Evolutionary conservation across 2,888 invertebrate species (phyloP).

Genomic region (Acronicta aceris): DNA sequence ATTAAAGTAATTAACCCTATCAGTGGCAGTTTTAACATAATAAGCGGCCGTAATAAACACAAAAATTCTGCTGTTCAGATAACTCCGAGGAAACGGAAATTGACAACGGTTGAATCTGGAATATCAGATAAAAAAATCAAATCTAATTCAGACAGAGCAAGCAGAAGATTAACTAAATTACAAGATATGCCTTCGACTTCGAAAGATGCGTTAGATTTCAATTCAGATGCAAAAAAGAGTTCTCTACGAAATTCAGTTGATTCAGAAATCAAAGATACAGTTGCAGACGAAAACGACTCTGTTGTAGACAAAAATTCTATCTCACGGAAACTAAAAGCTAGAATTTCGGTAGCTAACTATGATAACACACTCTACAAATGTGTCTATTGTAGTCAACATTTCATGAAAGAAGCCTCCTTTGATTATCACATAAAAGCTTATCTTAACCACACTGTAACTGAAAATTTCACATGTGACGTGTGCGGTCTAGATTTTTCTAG

Average conservation of each 20-base stretch:
- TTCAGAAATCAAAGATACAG: too few species aligned
- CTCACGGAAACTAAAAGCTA: constrained; percentile 17
- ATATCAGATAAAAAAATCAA: background rate
- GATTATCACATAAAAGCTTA: constrained; percentile 19
- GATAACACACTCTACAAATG: constrained; percentile 29
- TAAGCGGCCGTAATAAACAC: constrained; percentile 23
- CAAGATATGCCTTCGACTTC: constrained; percentile 7
- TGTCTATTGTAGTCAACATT: constrained; percentile 26
- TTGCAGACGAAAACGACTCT: too few species aligned
- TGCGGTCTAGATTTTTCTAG: constrained; percentile 37
- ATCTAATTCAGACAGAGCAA: background rate
- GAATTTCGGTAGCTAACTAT: constrained; percentile 18
- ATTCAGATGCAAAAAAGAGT: too few species aligned
- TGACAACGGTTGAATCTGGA: background rate
- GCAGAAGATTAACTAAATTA: background rate
- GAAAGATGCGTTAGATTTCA: background rate
- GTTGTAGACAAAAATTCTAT: background rate
- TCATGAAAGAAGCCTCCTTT: constrained; percentile 8
- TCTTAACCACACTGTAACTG: background rate
- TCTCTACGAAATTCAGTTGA: too few species aligned
- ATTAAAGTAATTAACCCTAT: constrained; percentile 36
- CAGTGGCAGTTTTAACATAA: accelerated
- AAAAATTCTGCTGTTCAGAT: background rate
- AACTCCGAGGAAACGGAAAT: constrained; percentile 11
- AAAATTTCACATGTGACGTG: constrained; percentile 21